Base-by-base conservation (phyloP, 92 coral and sea anemone species). In the Metridium senile region DNA sequence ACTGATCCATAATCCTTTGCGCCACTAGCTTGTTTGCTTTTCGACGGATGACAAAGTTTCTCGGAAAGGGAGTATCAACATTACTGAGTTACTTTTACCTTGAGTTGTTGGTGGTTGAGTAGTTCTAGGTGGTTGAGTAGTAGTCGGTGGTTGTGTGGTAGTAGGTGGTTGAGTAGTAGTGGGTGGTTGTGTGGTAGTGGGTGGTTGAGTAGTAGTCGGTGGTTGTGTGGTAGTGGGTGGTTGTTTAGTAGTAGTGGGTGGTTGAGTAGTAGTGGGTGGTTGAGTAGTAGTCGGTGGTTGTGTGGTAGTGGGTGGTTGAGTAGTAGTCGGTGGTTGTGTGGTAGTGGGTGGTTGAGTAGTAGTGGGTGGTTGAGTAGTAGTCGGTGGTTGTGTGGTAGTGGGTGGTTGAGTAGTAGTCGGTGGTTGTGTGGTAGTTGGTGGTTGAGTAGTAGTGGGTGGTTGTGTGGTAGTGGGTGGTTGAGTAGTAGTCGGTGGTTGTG, bases 401-500 rank as follows among this genome's bases (percentile, higher is more conserved):
- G 80, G 80, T 39, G 66, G 52, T 34, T 54, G 52, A 0, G 77
- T 72, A 0, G 68, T 74, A 28, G 51, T 70, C 10, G 75, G 56
- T 39, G 33, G 54, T 45, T 45, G 34, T 16, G 57, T 35, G 20
- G 75, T 62, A 28, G 68, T 39, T 30, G 80, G 80, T 61, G 49
- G 68, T 25, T 58, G 43, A 13, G 80, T 72, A 1, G 77, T 74
- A 10, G 29, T 43, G 30, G 57, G 80, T 33, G 61, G 74, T 39
- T 69, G 61, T 19, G 74, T 69, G 57, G 74, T 69, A 19, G 56
- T 29, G 43, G 74, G 74, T 46, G 74, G 74, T 45, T 74, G 43
- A 17, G 66, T 62, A 0, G 80, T 74, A n/a, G 61, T 70, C 9
- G 75, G 54, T 59, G 65, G 65, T 70, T 28, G 75, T 39, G 33